Base-by-base conservation (phyloP, 2,888 invertebrate genomes). In the Campoletis raptor region DNA sequence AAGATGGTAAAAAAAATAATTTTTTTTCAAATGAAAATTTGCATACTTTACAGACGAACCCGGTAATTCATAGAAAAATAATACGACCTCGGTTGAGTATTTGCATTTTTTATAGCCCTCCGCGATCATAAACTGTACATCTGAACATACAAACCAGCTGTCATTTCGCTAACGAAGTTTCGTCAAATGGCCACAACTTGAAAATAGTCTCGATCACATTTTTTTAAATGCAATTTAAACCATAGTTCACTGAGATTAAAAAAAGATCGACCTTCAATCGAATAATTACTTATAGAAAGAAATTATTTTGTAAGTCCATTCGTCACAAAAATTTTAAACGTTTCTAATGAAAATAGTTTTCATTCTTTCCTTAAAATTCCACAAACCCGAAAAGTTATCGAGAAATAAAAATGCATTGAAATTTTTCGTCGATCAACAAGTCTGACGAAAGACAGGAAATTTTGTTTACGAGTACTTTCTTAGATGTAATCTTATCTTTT, bases 101-200 rank as follows among this genome's bases (percentile, higher is more conserved):
- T 36, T 73, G 72, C 40, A 81, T 54, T 81, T 73, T 73, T 73
- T 40, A 81, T 72, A 48, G 37, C 36, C 72, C 64, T 21, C 45
- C 10, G 40, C 30, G 69, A 70, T 79, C 15, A 70, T 42, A 6
- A 37, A 7, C 37, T 21, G n/a, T 15, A 57, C 21, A 54, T 57
- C n/a, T 10, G 12, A 3, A 48, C 9, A 36, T 18, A 48, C 4
- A 21, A 78, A 67, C 30, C 70, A 61, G 72, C 80, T 80, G 80
- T 72, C 64, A 69, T 21, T 36, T 72, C 48, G 70, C 64, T 61
- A 61, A 61, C 24, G 48, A 80, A 80, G 37, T 80, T 72, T 18
- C 9, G 37, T 52, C 24, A 21, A 21, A 42, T 15, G 8, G 21
- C 6, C 15, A 78, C 52, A 45, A 52, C 18, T 40, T 18, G 21